These are phyloP conservation scores for Drosophila aff. DNA, from an alignment of 1,140 invertebrate genomes.

Conservation along the genomic window DNA sequence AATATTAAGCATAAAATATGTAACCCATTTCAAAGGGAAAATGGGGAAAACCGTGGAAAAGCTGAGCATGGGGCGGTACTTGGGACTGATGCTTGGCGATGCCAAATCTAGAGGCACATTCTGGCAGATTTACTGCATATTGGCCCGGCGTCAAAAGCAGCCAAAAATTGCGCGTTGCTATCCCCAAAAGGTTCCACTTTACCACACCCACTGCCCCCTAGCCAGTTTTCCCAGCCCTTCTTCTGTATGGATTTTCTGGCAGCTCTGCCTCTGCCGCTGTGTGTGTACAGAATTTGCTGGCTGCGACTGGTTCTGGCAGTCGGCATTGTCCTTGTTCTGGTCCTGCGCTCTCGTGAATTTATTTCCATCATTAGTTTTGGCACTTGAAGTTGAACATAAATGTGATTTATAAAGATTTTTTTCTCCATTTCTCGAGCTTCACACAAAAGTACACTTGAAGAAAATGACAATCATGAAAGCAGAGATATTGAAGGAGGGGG, in stretches of 20 bases:
- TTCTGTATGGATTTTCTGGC: conserved; percentile 17
- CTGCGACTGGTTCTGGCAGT: conserved; percentile 65
- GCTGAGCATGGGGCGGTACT: conserved; percentile 18
- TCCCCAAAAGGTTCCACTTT: conserved; percentile 37
- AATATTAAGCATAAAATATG: conserved; percentile 85
- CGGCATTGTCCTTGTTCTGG: conserved; percentile 69
- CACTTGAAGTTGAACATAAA: conserved; percentile 80
- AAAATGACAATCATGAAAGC: not conserved
- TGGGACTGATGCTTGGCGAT: conserved; percentile 60
- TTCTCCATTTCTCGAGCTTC: conserved; percentile 19
- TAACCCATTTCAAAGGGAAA: conserved; percentile 78
- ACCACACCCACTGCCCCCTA: not conserved
- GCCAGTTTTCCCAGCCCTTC: conserved; percentile 4
- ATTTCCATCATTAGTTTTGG: conserved; percentile 84
- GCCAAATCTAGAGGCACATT: conserved; percentile 84
- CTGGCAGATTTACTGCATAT: conserved; percentile 85
- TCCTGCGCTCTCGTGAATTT: conserved; percentile 71
- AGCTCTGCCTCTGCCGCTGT: not conserved
- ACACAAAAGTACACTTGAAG: conserved; percentile 1
- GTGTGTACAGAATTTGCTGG: conserved; percentile 47
- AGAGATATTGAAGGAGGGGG: not conserved
- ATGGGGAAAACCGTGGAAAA: conserved; percentile 10
- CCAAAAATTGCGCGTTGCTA: conserved; percentile 70
- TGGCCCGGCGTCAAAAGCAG: conserved; percentile 84
- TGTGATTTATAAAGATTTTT: conserved; percentile 77